Evolutionary conservation across 2,888 invertebrate genomes (phyloP).

Genomic region (Alloscopus bannaensis): DNA sequence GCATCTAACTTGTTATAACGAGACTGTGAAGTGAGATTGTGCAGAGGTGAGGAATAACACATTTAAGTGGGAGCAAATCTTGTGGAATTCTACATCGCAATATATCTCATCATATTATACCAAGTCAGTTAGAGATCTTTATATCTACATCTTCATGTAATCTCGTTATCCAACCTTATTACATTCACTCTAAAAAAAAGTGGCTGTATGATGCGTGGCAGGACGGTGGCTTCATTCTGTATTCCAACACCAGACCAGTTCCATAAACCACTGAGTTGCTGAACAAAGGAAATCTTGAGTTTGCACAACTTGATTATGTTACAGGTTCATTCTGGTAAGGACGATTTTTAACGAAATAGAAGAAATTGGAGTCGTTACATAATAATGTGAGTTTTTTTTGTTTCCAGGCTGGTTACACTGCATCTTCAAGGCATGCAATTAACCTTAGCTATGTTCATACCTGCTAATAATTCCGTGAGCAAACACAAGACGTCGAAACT

Average conservation of each 20-base stretch:
- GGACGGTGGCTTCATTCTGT: slow-evolving; percentile 34
- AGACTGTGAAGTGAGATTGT: slow-evolving; percentile 42
- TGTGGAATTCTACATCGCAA: neutral
- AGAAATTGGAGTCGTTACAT: neutral
- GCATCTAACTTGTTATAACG: slow-evolving; percentile 34
- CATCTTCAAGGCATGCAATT: slow-evolving; percentile 55
- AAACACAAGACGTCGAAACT: no score
- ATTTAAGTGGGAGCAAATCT: neutral
- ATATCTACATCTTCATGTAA: no score
- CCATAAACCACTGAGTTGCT: slow-evolving; percentile 30
- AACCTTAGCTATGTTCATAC: slow-evolving; percentile 36
- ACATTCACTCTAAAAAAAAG: no score
- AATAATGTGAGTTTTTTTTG: neutral
- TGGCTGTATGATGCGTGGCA: no score
- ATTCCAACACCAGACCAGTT: slow-evolving; percentile 34
- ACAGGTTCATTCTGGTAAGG: slow-evolving; percentile 50
- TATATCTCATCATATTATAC: neutral
- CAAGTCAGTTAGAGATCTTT: neutral
- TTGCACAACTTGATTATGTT: slow-evolving; percentile 33
- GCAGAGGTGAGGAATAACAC: slow-evolving; percentile 1
- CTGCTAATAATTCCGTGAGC: slow-evolving; percentile 27
- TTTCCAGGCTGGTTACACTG: slow-evolving; percentile 45
- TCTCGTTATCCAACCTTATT: no score
- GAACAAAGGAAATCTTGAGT: slow-evolving; percentile 30
- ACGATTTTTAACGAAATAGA: slow-evolving; percentile 1